Conservation (phyloP, 2,888 invertebrate genomes). For the Dasysyrphus tricinctus region DNA sequence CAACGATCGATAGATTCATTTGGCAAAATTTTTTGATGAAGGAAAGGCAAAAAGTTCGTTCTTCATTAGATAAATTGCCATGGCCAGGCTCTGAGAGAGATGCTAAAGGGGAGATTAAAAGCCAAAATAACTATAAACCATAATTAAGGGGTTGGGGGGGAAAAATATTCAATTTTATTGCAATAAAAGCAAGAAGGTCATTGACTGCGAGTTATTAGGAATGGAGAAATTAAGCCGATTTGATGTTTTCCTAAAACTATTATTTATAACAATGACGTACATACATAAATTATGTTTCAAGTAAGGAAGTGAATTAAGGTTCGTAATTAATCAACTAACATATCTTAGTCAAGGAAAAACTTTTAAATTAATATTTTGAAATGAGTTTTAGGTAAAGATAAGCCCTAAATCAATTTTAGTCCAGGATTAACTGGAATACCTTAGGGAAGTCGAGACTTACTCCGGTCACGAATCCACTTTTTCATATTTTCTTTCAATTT, state of each 20-base stretch:
- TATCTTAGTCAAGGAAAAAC: no score
- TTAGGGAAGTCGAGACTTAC: no score
- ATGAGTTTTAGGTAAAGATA: no score
- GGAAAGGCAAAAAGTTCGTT: constrained; percentile 17
- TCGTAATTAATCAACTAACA: neutral
- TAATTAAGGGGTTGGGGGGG: constrained; percentile 33
- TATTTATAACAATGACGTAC: neutral
- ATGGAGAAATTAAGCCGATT: neutral
- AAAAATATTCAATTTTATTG: constrained; percentile 32
- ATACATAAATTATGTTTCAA: neutral
- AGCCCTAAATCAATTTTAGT: no score
- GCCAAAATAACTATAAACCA: constrained; percentile 63
- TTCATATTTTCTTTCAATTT: no score
- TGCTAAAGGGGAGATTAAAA: constrained; percentile 53
- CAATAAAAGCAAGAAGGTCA: constrained; percentile 1
- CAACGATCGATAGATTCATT: constrained; percentile 56
- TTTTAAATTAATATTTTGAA: no score
- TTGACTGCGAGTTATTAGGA: neutral
- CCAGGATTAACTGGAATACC: no score
- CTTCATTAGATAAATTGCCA: constrained; percentile 58
- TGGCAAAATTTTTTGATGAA: constrained; percentile 42
- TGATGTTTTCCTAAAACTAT: neutral
- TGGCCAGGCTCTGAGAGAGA: neutral
- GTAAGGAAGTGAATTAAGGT: neutral
- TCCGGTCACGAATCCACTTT: no score